Base-by-base conservation (phyloP, 2,113 vertebrate genomes). In the Hippoglossus stenolepis region DNA sequence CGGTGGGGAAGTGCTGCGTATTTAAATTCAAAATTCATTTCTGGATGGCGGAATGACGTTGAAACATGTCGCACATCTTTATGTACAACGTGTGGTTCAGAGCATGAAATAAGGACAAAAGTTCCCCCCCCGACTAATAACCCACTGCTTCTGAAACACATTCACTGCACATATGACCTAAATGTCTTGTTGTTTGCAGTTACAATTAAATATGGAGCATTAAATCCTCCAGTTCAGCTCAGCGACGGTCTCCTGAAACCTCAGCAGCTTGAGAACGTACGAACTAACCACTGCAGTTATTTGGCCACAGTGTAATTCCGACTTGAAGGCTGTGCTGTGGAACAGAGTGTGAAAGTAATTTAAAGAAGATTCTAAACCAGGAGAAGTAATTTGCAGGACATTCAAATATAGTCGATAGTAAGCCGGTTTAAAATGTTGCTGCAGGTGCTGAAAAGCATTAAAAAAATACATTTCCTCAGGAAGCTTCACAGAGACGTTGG, bases 331-430 rank as follows among this genome's bases (percentile, higher is more conserved):
- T 7, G n/a, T 5, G 6, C 21, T 1, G 31, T 0, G 10, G 43
- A 64, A 26, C 17, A 21, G 35, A 61, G 57, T 31, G 24, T 65
- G 64, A 49, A 54, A 62, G 71, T 72, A 53, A 80, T 84, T 83
- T 74, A 15, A 60, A 61, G 40, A 13, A 21, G 70, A 77, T 77
- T 84, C 77, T 77, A 76, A 80, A 43, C n/a, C 79, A 76, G 40
- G 40, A 40, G 10, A 65, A 72, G 76, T 65, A 35, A 56, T 80
- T 61, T n/a, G 40, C 56, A 53, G 65, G 65, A 77, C 64, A 13
- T 59, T 62, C n/a, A 73, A 76, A 45, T 63, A 31, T 31, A 31
- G 28, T 31, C 5, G 70, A 63, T 62, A 20, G 17, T 80, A 70
- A 80, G 14, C 38, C 10, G 53, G 67, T 70, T 64, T 51, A 7